Conservation (phyloP, 2,113 vertebrate genomes). For the Ploceus nigricollis region DNA sequence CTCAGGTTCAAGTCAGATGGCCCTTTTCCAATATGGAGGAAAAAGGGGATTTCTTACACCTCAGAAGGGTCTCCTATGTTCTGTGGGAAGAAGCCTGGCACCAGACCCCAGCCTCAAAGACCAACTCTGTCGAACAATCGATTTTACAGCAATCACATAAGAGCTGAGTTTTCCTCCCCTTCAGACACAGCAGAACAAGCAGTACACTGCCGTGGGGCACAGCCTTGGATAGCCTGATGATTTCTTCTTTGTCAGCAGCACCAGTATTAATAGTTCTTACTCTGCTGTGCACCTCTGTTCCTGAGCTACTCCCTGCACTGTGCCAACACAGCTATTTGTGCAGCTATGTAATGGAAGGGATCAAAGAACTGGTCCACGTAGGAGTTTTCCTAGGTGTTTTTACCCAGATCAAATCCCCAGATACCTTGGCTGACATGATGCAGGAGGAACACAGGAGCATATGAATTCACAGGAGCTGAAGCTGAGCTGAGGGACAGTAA, state of each 20-base stretch:
- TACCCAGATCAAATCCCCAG: not conserved
- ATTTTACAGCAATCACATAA: not conserved
- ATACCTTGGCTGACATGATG: not conserved
- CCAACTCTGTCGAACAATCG: not conserved
- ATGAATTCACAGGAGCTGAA: not conserved
- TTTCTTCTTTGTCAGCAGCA: not conserved
- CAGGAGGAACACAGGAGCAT: not conserved
- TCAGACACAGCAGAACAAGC: not conserved
- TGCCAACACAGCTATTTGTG: not conserved
- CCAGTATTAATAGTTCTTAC: not conserved
- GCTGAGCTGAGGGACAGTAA: not conserved
- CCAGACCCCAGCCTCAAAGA: not conserved
- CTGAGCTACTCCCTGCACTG: not conserved
- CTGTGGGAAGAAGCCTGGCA: not conserved
- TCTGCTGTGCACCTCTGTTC: not conserved
- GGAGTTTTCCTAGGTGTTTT: not conserved
- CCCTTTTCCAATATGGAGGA: not conserved
- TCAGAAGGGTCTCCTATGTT: not conserved
- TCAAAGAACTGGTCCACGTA: not conserved
- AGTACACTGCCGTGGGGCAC: rapidly evolving
- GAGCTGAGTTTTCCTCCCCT: not conserved
- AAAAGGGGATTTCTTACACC: not conserved
- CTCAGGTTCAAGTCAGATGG: not conserved
- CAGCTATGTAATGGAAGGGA: not conserved
- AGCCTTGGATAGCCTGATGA: too few relatives aligned